Percentiles rank a stretch among this genome's conserved stretches.
These are phyloP conservation scores for Abramis brama DNA, from an alignment of 2,113 vertebrate genomes.

Conservation along the genomic window DNA sequence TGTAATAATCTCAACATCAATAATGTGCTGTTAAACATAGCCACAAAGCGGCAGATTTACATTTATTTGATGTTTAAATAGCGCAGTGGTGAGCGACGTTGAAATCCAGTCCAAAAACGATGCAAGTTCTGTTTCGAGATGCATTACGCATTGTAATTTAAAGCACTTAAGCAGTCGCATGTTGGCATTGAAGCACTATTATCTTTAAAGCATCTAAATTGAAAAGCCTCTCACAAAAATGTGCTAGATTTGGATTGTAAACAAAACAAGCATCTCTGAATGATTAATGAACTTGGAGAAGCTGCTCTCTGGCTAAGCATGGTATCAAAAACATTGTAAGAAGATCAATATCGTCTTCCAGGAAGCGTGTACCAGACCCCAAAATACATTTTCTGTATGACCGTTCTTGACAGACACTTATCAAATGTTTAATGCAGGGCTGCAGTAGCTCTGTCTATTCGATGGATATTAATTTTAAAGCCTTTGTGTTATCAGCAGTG, in stretches of 20 bases:
- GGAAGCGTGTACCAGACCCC: constrained; percentile 40
- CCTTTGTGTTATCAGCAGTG: constrained; percentile 71
- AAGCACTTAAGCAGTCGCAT: not conserved
- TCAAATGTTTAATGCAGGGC: not conserved
- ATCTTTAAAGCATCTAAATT: constrained; percentile 37
- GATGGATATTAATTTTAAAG: constrained; percentile 77
- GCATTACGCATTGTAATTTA: constrained; percentile 20
- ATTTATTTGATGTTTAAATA: constrained; percentile 29
- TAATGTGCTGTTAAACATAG: constrained; percentile 27
- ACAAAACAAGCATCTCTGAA: constrained; percentile 35
- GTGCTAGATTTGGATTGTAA: constrained; percentile 34
- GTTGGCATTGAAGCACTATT: constrained; percentile 15
- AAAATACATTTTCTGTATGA: constrained; percentile 5
- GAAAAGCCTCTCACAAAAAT: constrained; percentile 4
- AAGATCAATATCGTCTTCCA: constrained; percentile 43
- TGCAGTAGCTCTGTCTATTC: constrained; percentile 64
- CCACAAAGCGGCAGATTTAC: constrained; percentile 17
- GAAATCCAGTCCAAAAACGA: constrained; percentile 27
- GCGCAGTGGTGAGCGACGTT: not conserved
- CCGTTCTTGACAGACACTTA: not conserved
- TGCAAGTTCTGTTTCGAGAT: not conserved
- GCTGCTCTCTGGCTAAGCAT: constrained; percentile 30
- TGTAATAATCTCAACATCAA: constrained; percentile 41
- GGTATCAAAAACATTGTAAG: constrained; percentile 40
- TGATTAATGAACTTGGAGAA: constrained; percentile 44